Base-by-base conservation (phyloP, 2,797 vertebrate genomes). In the Scomberomorus guttatus region DNA sequence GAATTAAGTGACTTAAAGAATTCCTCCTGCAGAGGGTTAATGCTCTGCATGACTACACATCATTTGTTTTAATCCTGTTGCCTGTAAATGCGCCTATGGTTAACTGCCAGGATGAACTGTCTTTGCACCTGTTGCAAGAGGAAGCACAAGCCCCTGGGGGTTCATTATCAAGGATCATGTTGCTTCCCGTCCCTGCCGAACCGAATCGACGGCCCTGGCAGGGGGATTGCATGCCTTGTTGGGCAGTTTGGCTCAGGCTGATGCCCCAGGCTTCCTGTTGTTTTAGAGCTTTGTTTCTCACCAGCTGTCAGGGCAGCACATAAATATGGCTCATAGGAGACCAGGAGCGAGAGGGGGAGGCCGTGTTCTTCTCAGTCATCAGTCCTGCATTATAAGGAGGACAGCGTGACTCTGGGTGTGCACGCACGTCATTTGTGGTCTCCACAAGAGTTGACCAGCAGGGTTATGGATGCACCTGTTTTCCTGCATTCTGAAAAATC, bases 71-170 rank as follows among this genome's bases (percentile, higher is more conserved):
- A 93, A 93, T 94, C 90, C 85, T 63, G 84, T 79, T 93, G 92
- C 90, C 93, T 93, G 93, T 93, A 94, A 94, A 92, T 91, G 91
- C 88, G 70, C 76, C 77, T 72, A 72, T 86, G 82, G 92, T 91
- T 81, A 75, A 89, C 85, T 91, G 92, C 92, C 92, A 92, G 88
- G 87, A 90, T 91, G 90, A 92, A 90, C 90, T 77, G 93, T 93
- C 91, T 93, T 91, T 94, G 95, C 95, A 96, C 95, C 95, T 96
- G 95, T 96, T 95, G 94, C 90, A 75, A 95, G 92, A 94, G 95
- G 95, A 96, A 96, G 94, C 90, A 74, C 87, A 86, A 81, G 87
- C 88, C 92, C 86, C 92, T 44, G 52, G 91, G 93, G 93, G 85
- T 93, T 95, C 94, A 95, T 95, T 95, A 95, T 94, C 89, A 42